A percentile compares a stretch with the other conserved stretches of the same genome.
Evolutionary conservation across 1,140 invertebrate species (phyloP).

Genomic region (Ooceraea biroi): DNA sequence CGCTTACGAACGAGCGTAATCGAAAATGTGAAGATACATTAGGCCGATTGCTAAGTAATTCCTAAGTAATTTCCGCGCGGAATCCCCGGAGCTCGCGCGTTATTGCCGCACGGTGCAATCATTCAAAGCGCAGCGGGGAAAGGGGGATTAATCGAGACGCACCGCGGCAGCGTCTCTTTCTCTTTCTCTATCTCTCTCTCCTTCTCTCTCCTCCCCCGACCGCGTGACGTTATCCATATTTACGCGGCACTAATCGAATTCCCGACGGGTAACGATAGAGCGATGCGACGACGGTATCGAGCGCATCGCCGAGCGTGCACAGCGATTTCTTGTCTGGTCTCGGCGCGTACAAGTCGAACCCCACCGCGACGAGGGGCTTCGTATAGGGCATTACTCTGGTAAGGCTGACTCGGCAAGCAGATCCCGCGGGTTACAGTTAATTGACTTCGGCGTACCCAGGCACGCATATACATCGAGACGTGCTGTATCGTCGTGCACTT

Average conservation of each 20-base stretch:
- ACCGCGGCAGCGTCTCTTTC: not conserved
- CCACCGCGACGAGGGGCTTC: slow-evolving; percentile 75
- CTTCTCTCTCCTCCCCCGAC: not conserved
- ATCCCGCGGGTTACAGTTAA: slow-evolving; percentile 80
- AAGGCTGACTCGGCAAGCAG: slow-evolving; percentile 78
- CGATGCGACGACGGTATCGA: slow-evolving; percentile 45
- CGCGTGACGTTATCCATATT: slow-evolving; percentile 40
- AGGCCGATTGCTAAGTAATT: not conserved
- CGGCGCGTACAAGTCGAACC: slow-evolving; percentile 50
- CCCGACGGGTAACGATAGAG: slow-evolving; percentile 45
- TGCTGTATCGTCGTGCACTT: slow-evolving; percentile 19
- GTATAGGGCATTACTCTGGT: slow-evolving; percentile 75
- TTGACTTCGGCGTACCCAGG: slow-evolving; percentile 74
- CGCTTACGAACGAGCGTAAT: not conserved
- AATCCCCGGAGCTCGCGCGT: not conserved
- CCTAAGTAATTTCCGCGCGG: slow-evolving; percentile 16
- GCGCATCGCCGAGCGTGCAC: slow-evolving; percentile 47
- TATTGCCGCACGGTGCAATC: not conserved
- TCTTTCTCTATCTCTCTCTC: not conserved
- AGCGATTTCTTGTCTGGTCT: slow-evolving; percentile 69
- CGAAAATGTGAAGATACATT: not conserved
- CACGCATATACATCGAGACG: slow-evolving; percentile 18
- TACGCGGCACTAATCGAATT: slow-evolving; percentile 68
- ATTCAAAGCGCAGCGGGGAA: not conserved
- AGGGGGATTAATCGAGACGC: slow-evolving; percentile 21